phyloP scores from a whole-genome alignment of 2,888 invertebrate species.

The Drosophila planitibia region DNA sequence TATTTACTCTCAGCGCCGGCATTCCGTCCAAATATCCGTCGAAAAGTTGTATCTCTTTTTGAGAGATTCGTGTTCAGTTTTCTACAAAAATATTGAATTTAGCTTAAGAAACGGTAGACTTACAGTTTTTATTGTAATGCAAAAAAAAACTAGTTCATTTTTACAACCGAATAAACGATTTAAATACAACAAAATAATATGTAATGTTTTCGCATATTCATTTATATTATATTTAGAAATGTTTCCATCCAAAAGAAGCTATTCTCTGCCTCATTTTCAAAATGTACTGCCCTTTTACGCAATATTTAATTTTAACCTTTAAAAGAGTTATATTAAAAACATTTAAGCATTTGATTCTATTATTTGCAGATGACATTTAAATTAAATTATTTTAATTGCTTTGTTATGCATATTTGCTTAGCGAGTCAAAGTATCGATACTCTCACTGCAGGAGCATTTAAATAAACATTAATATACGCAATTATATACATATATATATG shows the following conservation, averaged over 20 bases:
- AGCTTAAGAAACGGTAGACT: slow-evolving; percentile 49
- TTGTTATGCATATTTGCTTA: background rate
- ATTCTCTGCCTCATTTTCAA: background rate
- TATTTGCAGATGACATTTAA: background rate
- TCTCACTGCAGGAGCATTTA: background rate
- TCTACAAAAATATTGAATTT: slow-evolving; percentile 39
- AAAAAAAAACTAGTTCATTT: slow-evolving; percentile 42
- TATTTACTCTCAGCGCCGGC: background rate
- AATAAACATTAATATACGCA: background rate
- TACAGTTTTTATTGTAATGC: slow-evolving; percentile 69
- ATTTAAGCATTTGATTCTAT: background rate
- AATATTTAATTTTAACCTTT: background rate
- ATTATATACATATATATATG: background rate
- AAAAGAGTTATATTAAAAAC: background rate
- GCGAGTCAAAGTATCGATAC: background rate
- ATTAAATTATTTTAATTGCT: background rate
- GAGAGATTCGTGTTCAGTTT: slow-evolving; percentile 37
- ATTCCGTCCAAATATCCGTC: slow-evolving; percentile 44
- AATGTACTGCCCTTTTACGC: background rate
- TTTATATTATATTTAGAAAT: background rate
- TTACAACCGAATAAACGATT: slow-evolving; percentile 42
- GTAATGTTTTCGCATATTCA: background rate
- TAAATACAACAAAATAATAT: background rate
- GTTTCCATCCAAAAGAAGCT: no score
- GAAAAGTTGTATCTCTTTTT: slow-evolving; percentile 35